These are phyloP conservation scores for Drosophila peninsularis DNA, from an alignment of 2,888 invertebrate species.

Conservation along the genomic window DNA sequence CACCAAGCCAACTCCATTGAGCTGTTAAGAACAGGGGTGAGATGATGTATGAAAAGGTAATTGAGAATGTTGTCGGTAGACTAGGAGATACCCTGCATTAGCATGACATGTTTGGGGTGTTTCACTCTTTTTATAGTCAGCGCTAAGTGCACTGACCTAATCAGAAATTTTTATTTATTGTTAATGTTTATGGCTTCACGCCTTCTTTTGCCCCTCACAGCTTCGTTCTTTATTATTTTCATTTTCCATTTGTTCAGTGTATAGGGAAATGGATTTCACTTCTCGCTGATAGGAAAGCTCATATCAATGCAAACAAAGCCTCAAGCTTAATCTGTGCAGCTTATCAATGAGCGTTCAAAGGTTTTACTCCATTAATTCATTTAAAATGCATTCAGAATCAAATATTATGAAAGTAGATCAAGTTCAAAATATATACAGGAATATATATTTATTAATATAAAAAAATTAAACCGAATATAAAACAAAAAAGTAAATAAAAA, in stretches of 20 bases:
- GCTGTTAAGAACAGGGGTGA: too few species aligned
- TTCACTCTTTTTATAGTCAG: not conserved
- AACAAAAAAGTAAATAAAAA: not conserved
- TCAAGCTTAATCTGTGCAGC: not conserved
- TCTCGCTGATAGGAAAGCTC: not conserved
- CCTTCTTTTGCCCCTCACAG: not conserved
- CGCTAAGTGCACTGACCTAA: not conserved
- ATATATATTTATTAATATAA: too few species aligned
- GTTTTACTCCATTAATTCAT: not conserved
- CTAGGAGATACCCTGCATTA: too few species aligned
- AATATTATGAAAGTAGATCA: not conserved
- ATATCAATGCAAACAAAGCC: not conserved
- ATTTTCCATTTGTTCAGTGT: not conserved
- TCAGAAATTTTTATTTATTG: too few species aligned
- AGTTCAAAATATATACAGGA: too few species aligned
- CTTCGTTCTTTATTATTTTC: not conserved
- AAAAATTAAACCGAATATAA: too few species aligned
- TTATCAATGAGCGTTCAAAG: constrained; percentile 11
- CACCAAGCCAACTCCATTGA: not conserved
- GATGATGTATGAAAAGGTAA: not conserved
- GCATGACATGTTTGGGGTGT: too few species aligned
- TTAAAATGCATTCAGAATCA: not conserved
- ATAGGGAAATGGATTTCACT: not conserved
- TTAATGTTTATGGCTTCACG: not conserved
- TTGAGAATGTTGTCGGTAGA: not conserved